These are phyloP conservation scores for Scleropages formosus DNA, from an alignment of 2,797 vertebrate genomes.

Conservation along the genomic window DNA sequence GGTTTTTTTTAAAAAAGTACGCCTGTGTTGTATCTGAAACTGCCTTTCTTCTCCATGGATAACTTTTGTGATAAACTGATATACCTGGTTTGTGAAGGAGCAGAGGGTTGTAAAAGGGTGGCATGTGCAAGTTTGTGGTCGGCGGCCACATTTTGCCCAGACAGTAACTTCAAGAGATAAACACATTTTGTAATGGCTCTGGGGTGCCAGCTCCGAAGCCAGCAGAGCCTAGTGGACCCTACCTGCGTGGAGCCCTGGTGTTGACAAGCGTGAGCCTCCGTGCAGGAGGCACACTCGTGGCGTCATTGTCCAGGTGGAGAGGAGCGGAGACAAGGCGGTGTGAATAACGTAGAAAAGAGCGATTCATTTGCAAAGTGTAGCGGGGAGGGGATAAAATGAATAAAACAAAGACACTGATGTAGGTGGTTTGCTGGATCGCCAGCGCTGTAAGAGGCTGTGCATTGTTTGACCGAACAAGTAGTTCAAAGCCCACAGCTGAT, in stretches of 20 bases:
- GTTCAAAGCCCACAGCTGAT: slow-evolving; percentile 32
- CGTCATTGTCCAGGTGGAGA: neutral
- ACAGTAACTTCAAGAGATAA: no score
- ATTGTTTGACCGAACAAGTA: slow-evolving; percentile 32
- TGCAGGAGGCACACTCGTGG: neutral
- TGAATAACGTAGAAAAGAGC: slow-evolving; percentile 12
- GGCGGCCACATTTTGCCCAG: no score
- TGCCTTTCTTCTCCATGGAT: no score
- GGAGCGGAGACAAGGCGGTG: neutral
- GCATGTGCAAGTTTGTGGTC: no score
- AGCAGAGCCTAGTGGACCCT: neutral
- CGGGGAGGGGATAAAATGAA: neutral
- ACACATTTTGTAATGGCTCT: no score
- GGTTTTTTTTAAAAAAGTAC: neutral
- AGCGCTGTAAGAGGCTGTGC: slow-evolving; percentile 28
- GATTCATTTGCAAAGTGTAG: slow-evolving; percentile 7
- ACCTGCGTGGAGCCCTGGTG: neutral
- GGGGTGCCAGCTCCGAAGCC: no score
- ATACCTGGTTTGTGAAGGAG: no score
- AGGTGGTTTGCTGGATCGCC: slow-evolving; percentile 31
- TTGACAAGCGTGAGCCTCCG: no score
- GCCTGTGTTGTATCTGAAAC: no score
- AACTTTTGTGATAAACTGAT: no score
- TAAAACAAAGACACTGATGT: slow-evolving; percentile 25
- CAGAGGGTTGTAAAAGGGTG: no score